phyloP scores from a whole-genome alignment of 2,888 invertebrate species.

The Atrina japonica region DNA sequence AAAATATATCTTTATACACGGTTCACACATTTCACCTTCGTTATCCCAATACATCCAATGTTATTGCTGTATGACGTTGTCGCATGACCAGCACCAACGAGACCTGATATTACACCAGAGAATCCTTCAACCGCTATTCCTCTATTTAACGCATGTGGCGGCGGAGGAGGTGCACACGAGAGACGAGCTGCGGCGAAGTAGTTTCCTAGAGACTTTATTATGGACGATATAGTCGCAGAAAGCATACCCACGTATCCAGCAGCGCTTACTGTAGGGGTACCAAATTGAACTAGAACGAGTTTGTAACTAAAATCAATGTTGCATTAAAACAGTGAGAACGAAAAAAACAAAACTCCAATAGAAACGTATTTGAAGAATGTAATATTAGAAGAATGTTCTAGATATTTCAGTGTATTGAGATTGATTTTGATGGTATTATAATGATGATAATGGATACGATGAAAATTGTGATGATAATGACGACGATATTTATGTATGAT shows the following conservation, averaged over 20 bases:
- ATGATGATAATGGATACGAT: too few relatives aligned
- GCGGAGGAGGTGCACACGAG: conserved; percentile 89
- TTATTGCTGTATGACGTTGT: conserved; percentile 95
- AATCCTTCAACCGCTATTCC: conserved; percentile 87
- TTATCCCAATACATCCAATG: conserved; percentile 93
- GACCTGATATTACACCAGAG: conserved; percentile 89
- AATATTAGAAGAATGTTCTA: background rate
- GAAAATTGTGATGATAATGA: too few relatives aligned
- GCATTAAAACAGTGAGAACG: too few relatives aligned
- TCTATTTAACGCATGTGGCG: conserved; percentile 92
- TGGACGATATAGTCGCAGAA: conserved; percentile 70
- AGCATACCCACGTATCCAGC: conserved; percentile 73
- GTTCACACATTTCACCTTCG: conserved; percentile 88
- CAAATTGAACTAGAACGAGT: conserved; percentile 83
- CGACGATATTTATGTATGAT: too few relatives aligned
- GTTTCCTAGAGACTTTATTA: conserved; percentile 86
- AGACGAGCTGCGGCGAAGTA: conserved; percentile 91
- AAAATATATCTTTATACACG: too few relatives aligned
- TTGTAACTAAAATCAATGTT: too few relatives aligned
- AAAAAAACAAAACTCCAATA: too few relatives aligned
- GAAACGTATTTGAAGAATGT: background rate
- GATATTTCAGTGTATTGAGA: too few relatives aligned
- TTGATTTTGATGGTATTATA: too few relatives aligned
- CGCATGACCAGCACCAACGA: conserved; percentile 92
- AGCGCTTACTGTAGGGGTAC: conserved; percentile 69